These are phyloP conservation scores for Osmerus mordax DNA, from an alignment of 2,113 vertebrate species.

Conservation along the genomic window DNA sequence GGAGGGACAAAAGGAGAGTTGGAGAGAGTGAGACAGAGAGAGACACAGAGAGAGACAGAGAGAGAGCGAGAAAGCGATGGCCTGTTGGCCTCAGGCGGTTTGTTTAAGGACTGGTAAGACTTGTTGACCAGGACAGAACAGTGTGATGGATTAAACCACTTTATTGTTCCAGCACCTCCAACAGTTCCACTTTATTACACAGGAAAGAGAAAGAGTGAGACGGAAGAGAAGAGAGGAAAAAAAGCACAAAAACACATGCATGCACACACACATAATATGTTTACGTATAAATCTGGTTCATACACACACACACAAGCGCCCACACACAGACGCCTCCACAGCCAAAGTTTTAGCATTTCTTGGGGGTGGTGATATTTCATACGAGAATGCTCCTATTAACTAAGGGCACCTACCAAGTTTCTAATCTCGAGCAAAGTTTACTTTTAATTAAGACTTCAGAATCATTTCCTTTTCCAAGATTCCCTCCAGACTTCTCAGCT, in stretches of 20 bases:
- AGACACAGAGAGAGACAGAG: neutral
- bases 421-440: constrained; percentile 65
- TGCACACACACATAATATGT: no score
- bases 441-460: constrained; percentile 68
- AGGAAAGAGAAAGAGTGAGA: no score
- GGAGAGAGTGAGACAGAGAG: neutral
- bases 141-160: no score
- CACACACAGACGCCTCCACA: neutral
- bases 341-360: neutral
- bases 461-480: constrained; percentile 19
- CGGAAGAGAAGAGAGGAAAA: no score
- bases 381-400: constrained; percentile 58
- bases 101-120: neutral
- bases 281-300: neutral
- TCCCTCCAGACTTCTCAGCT: neutral
- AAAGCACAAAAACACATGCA: no score
- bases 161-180: no score
- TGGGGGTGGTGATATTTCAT: constrained; percentile 35
- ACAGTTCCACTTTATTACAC: no score
- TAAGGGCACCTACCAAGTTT: constrained; percentile 36
- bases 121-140: no score
- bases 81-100: neutral
- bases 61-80: no score
- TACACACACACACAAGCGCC: neutral
- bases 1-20: neutral